These are phyloP conservation scores for Nansenia antarctica DNA, from an alignment of 2,113 vertebrate species.

Conservation along the genomic window DNA sequence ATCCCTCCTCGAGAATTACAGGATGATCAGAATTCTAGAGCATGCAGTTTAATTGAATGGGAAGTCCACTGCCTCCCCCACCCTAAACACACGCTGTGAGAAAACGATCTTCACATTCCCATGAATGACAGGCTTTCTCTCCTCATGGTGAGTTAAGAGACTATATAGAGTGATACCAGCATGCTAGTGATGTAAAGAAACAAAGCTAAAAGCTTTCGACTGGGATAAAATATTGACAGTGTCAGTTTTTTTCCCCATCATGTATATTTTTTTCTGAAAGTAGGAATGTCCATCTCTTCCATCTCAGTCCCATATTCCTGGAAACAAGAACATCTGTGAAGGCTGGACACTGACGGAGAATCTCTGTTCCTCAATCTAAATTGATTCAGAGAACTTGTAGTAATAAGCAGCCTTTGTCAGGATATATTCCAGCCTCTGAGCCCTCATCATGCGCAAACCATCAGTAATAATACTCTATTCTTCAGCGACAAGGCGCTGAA, in stretches of 20 bases:
- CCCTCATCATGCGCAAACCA: neutral
- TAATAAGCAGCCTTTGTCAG: neutral
- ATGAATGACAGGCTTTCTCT: constrained; percentile 1
- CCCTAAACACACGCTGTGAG: neutral
- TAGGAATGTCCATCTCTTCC: neutral
- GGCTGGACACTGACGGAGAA: neutral
- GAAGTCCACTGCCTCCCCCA: neutral
- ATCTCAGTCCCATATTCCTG: neutral
- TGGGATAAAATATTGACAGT: neutral
- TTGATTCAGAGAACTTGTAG: neutral
- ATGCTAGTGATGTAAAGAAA: neutral
- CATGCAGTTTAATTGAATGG: constrained; percentile 16
- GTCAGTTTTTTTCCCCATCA: neutral
- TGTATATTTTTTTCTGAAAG: neutral
- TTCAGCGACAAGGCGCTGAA: constrained; percentile 16
- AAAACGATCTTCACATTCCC: neutral
- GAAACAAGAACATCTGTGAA: neutral
- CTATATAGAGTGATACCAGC: neutral
- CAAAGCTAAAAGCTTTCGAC: neutral
- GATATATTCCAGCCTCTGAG: neutral
- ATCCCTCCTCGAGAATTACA: constrained; percentile 67
- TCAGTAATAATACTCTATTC: constrained; percentile 4
- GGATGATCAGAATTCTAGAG: constrained; percentile 39
- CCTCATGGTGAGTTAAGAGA: neutral
- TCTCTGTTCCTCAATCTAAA: neutral